Evolutionary conservation across 2,113 vertebrate species (phyloP), one percentile per base, ranked within the genome.

Genomic region (Myiozetetes cayanensis): DNA sequence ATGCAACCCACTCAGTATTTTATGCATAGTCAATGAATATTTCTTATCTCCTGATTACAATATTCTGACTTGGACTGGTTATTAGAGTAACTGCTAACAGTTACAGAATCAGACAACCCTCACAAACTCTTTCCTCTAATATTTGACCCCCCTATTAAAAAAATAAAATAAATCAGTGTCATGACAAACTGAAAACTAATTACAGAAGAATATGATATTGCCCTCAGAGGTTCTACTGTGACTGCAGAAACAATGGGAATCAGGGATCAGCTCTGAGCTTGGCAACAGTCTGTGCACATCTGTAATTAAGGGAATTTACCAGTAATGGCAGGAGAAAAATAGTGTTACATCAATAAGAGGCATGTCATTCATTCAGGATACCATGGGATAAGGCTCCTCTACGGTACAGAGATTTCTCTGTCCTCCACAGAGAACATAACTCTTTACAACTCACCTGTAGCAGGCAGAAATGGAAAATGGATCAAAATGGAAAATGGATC

Each of bases 11-110:
- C 55, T 92, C 71, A 70, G 28, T 92, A 73, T 90, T 93, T 92
- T 65, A 85, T 62, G 33, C 39, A 76, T 15, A 73, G 55, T 43
- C 75, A 66, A 37, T 90, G 65, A 90, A 46, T 74, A 75, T 63
- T 82, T 77, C 86, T 90, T 95, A 83, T 77, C 46, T 80, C n/a
- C 33, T 80, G 49, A 91, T 73, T 87, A 85, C 28, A 93, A 88
- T 62, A 67, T 53, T 82, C 74, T 90, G 79, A 62, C 75, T 66
- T 46, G 78, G 37, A 62, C 37, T 53, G 37, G 31, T 71, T 92
- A 53, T 88, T 90, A 50, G 31, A 71, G 28, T 49, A 87, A 74
- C 61, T 85, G 61, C 22, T 74, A 82, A 47, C 12, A 58, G 22
- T 37, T 43, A 71, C 17, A 81, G 65, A 81, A 70, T 65, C 18